A percentile compares a stretch with the other conserved stretches of the same genome.
Conservation (phyloP, 2,888 invertebrate species). For the Anthrax anthrax region DNA sequence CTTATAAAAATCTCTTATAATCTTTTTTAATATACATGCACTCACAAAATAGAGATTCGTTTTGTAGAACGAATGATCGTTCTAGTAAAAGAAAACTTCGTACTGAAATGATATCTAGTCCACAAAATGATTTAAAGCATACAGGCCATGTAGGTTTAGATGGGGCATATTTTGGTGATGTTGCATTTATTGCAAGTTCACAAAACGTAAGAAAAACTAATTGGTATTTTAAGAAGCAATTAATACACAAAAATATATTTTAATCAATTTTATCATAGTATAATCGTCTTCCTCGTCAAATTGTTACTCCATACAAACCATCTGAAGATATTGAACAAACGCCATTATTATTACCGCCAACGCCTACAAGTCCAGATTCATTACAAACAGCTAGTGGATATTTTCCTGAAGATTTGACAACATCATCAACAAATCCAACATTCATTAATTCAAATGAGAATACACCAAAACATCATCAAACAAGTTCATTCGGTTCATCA, state of each 20-base stretch:
- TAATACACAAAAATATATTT: too few species aligned
- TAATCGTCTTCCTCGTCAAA: constrained; percentile 70
- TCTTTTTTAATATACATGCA: neutral
- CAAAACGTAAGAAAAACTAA: constrained; percentile 30
- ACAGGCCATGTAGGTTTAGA: constrained; percentile 92
- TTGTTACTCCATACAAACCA: constrained; percentile 78
- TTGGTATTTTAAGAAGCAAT: too few species aligned
- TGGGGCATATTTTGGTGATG: constrained; percentile 93
- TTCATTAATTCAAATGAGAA: constrained; percentile 33
- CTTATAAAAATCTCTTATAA: neutral
- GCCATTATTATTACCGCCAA: constrained; percentile 44
- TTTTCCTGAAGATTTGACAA: constrained; percentile 28
- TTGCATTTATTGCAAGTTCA: constrained; percentile 43
- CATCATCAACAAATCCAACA: constrained; percentile 29
- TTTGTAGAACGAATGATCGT: constrained; percentile 42
- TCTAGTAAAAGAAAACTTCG: constrained; percentile 54
- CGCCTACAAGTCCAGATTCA: constrained; percentile 34
- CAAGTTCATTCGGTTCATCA: constrained; percentile 21
- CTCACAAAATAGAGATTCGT: constrained; percentile 44
- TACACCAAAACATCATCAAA: constrained; percentile 27
- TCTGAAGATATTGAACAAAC: constrained; percentile 66
- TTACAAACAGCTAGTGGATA: constrained; percentile 34
- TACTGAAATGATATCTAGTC: constrained; percentile 90
- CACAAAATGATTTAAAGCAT: constrained; percentile 93
- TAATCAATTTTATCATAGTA: constrained; percentile 38